These are phyloP conservation scores for Rhizoglyphus robini DNA, from an alignment of 1,140 invertebrate genomes.

Conservation along the genomic window DNA sequence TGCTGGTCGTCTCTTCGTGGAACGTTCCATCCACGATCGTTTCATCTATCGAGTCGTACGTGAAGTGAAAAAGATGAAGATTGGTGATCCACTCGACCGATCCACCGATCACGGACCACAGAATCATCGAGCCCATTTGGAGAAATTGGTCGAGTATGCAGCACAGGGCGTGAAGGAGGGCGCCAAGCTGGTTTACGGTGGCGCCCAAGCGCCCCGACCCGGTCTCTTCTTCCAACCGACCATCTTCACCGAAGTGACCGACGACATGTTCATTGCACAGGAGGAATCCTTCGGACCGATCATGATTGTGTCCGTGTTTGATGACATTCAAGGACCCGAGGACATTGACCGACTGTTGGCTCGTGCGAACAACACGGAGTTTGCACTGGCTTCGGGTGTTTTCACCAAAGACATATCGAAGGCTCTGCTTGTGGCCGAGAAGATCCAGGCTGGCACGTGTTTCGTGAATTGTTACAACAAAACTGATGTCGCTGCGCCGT, in stretches of 20 bases:
- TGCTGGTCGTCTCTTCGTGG: conserved; percentile 84
- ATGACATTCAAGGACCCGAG: conserved; percentile 43
- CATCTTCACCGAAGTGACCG: conserved; percentile 73
- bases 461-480: conserved; percentile 95
- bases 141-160: conserved; percentile 66
- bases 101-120: conserved; percentile 82
- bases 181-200: conserved; percentile 67
- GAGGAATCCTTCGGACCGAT: conserved; percentile 94
- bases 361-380: conserved; percentile 80
- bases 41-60: conserved; percentile 57
- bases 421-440: conserved; percentile 70
- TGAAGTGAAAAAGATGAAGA: conserved; percentile 73
- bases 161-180: conserved; percentile 56
- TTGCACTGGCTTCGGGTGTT: conserved; percentile 79
- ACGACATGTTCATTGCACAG: conserved; percentile 77
- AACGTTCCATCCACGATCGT: conserved; percentile 75
- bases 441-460: conserved; percentile 81
- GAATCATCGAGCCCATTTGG: conserved; percentile 51
- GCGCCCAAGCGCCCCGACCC: conserved; percentile 57
- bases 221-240: conserved; percentile 81
- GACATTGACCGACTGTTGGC: conserved; percentile 64
- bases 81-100: conserved; percentile 77
- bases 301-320: conserved; percentile 85
- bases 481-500: conserved; percentile 90
- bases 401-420: conserved; percentile 75